Evolutionary conservation across 2,797 vertebrate species (phyloP).

Genomic region (Spondyliosoma cantharus): DNA sequence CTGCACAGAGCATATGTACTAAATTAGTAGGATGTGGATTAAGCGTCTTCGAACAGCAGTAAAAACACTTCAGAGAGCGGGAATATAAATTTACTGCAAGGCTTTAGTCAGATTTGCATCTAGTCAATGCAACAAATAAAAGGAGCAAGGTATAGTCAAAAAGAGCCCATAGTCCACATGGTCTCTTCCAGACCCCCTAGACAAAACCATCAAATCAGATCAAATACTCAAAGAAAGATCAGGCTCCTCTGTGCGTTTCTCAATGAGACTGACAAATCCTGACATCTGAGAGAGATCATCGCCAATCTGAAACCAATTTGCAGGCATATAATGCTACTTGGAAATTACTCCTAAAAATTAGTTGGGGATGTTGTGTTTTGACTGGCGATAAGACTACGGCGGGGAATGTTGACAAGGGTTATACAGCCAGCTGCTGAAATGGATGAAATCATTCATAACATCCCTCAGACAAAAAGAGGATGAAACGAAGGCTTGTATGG

Average conservation of each 20-base stretch:
- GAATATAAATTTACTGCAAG: constrained; percentile 18
- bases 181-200: background rate
- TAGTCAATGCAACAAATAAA: constrained; percentile 5
- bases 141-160: background rate
- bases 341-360: constrained; percentile 45
- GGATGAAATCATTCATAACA: constrained; percentile 54
- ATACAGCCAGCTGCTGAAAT: constrained; percentile 49
- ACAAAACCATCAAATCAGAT: constrained; percentile 35
- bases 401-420: constrained; percentile 50
- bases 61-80: constrained; percentile 33
- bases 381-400: constrained; percentile 41
- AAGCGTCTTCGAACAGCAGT: constrained; percentile 30
- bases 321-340: constrained; percentile 49
- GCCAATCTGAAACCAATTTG: constrained; percentile 67
- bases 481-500: constrained; percentile 11
- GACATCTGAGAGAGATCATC: constrained; percentile 56
- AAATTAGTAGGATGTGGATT: constrained; percentile 59
- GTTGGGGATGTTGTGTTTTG: constrained; percentile 56
- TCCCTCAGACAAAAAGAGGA: constrained; percentile 4
- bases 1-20: constrained; percentile 60
- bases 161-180: background rate
- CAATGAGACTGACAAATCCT: constrained; percentile 9
- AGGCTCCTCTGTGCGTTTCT: constrained; percentile 4
- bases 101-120: constrained; percentile 23
- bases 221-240: constrained; percentile 9